Evolutionary conservation across 2,888 invertebrate species (phyloP), one percentile per base, ranked within the genome.

Genomic region (Drosophila algonquin): DNA sequence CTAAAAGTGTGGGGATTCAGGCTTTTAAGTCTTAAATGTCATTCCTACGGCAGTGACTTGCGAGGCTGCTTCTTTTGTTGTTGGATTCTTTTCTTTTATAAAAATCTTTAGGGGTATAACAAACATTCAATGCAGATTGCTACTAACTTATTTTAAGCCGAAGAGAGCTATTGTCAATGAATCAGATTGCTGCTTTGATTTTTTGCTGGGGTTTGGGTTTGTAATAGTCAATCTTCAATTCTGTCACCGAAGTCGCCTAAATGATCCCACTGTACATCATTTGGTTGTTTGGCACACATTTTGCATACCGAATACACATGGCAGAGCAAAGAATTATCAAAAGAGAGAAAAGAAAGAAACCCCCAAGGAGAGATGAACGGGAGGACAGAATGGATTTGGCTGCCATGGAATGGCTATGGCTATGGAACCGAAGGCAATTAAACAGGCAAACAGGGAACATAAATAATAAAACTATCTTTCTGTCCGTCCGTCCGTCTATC

Each of bases 221-320:
- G 24, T 24, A 24, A 24, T 4, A 24, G 6, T 24, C 5, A 30
- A 8, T 30, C 2, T 21, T 6, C 8, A 5, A 40, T 47, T 68
- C 40, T 30, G 12, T 14, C 8, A 18, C 53, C 59, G 52, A 35
- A 51, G 24, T n/a, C 0, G 0, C 10, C 1, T 1, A 9, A 16
- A 16, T 14, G 0, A 52, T 16, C 24, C 58, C 72, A 73, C 67
- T 48, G 75, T 73, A 52, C 74, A 50, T 18, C 14, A 54, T 75
- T 77, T 73, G 68, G 65, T 60, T 76, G 65, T 60, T 76, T 87
- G 88, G 83, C 89, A 83, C 83, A 83, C 89, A 88, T 83, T 83
- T 88, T 80, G 83, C 88, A 88, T 83, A 88, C 83, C 77, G 60
- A 82, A 83, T 76, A 24, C 24, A 24, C 5, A 40, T 40, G 40